Evolutionary conservation across 2,888 invertebrate genomes (phyloP).

Genomic region (Invenusta paracnida): DNA sequence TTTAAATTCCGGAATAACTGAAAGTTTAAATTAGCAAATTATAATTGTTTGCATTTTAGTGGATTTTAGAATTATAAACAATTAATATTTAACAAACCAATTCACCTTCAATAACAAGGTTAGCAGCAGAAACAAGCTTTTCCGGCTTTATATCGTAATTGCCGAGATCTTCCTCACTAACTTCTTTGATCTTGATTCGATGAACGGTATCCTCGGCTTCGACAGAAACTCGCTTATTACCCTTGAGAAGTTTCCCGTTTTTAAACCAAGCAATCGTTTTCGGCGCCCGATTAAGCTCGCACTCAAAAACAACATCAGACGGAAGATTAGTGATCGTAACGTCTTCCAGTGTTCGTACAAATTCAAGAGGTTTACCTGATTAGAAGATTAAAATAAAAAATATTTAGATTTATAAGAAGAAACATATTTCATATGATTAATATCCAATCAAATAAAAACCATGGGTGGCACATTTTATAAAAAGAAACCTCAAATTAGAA

Average conservation of each 20-base stretch:
- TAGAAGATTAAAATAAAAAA: too few species aligned
- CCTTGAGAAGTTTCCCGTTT: constrained; percentile 57
- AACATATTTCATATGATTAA: too few species aligned
- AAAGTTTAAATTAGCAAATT: neutral
- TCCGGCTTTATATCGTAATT: constrained; percentile 78
- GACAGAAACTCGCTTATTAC: constrained; percentile 52
- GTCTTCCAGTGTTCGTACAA: constrained; percentile 22
- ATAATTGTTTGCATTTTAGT: constrained; percentile 22
- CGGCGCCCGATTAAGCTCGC: neutral
- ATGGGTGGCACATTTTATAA: too few species aligned
- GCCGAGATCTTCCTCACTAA: constrained; percentile 82
- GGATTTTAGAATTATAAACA: too few species aligned
- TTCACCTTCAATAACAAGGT: constrained; percentile 16
- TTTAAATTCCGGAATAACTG: constrained; percentile 34
- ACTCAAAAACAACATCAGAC: constrained; percentile 33
- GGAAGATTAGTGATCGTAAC: constrained; percentile 35
- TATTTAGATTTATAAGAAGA: too few species aligned
- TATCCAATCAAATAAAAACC: too few species aligned
- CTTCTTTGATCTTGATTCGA: constrained; percentile 73
- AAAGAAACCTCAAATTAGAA: too few species aligned
- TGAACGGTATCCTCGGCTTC: constrained; percentile 67
- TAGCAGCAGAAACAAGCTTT: constrained; percentile 58
- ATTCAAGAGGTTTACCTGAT: neutral
- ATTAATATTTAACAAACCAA: too few species aligned
- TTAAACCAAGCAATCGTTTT: constrained; percentile 42